These are phyloP conservation scores for Odontomyia ornata DNA, from an alignment of 2,888 invertebrate species.

Conservation along the genomic window DNA sequence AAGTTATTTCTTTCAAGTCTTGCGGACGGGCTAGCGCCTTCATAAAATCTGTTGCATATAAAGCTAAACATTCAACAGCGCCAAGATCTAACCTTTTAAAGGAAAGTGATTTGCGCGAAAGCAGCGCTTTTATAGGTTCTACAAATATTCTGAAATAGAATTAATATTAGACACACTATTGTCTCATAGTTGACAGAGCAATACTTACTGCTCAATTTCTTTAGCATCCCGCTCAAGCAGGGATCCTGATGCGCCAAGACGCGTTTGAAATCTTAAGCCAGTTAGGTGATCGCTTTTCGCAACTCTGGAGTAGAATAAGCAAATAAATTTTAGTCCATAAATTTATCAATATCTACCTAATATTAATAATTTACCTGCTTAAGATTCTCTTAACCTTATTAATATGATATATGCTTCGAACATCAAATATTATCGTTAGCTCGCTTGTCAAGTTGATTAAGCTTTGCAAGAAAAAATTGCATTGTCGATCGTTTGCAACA, in stretches of 20 bases:
- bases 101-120: conserved; percentile 59
- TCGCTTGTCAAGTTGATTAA: conserved; percentile 60
- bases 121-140: conserved; percentile 61
- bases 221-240: conserved; percentile 58
- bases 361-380: conserved; percentile 57
- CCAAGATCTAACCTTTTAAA: conserved; percentile 62
- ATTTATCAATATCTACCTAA: neutral
- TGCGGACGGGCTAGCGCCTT: conserved; percentile 64
- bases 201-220: conserved; percentile 61
- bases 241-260: conserved; percentile 58
- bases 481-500: conserved; percentile 60
- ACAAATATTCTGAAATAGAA: conserved; percentile 58
- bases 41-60: conserved; percentile 61
- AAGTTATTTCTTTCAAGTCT: conserved; percentile 70
- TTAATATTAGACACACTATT: neutral
- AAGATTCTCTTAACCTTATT: conserved; percentile 61
- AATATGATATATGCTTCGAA: conserved; percentile 61
- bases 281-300: conserved; percentile 61
- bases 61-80: conserved; percentile 62
- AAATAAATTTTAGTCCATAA: no score
- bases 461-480: conserved; percentile 60
- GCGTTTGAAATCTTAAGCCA: conserved; percentile 60
- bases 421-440: conserved; percentile 61
- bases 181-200: neutral
- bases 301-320: conserved; percentile 54